Percentiles rank a stretch among this genome's conserved stretches.
These are phyloP conservation scores for Forbesichthys papilliferus DNA, from an alignment of 2,113 vertebrate species.

Conservation along the genomic window DNA sequence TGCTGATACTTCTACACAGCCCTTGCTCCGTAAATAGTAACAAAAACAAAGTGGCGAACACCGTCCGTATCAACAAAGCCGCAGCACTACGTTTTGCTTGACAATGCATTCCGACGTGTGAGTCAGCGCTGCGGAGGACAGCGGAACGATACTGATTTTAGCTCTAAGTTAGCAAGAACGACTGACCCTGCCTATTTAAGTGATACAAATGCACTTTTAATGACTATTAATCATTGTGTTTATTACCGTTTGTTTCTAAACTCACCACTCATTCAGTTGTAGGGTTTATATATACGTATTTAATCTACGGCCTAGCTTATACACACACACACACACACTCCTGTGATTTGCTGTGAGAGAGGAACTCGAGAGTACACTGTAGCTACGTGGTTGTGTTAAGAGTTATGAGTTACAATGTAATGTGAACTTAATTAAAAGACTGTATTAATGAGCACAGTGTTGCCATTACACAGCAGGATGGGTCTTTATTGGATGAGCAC, in stretches of 20 bases:
- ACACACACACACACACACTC: neutral
- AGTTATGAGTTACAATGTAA: constrained; percentile 40
- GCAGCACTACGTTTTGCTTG: no score
- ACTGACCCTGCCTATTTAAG: neutral
- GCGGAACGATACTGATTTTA: no score
- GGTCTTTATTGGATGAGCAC: constrained; percentile 38
- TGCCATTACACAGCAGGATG: constrained; percentile 14
- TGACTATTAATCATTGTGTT: constrained; percentile 24
- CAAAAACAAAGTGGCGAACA: no score
- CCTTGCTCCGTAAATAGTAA: no score
- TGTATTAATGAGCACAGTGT: constrained; percentile 48
- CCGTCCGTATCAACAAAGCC: no score
- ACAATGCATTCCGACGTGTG: no score
- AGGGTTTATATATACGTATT: constrained; percentile 4
- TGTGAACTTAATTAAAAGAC: constrained; percentile 54
- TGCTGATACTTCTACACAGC: no score
- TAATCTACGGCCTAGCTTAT: constrained; percentile 1
- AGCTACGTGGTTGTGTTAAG: constrained; percentile 25
- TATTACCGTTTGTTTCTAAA: constrained; percentile 32
- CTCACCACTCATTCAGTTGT: constrained; percentile 18
- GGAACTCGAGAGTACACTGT: neutral
- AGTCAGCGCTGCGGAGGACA: no score
- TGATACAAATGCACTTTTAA: constrained; percentile 13
- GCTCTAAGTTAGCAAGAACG: no score
- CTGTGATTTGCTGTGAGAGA: constrained; percentile 4